Conservation (phyloP, 1,140 invertebrate species). For the Cyrtorhinus lividipennis region DNA sequence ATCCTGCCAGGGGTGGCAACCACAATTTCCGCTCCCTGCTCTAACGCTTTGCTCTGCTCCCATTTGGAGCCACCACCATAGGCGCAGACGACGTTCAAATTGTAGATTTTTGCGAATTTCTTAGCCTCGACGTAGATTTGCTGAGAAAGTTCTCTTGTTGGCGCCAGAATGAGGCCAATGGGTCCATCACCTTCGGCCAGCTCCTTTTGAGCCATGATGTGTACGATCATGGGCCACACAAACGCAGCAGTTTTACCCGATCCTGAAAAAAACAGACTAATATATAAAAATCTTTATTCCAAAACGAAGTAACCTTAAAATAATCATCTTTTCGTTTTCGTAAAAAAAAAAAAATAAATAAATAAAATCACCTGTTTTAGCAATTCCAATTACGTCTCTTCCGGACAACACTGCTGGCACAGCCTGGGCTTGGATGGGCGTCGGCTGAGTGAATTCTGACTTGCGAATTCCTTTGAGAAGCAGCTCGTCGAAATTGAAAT, state of each 20-base stretch:
- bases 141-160: slow-evolving; percentile 91
- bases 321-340: too few relatives aligned
- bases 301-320: too few relatives aligned
- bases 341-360: too few relatives aligned
- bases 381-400: slow-evolving; percentile 88
- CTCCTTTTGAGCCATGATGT: slow-evolving; percentile 90
- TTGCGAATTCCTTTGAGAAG: slow-evolving; percentile 66
- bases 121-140: slow-evolving; percentile 96
- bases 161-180: slow-evolving; percentile 90
- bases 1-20: slow-evolving; percentile 93
- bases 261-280: too few relatives aligned
- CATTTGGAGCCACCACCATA: slow-evolving; percentile 98
- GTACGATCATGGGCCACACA: slow-evolving; percentile 90
- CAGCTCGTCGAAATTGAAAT: slow-evolving; percentile 77
- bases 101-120: slow-evolving; percentile 92
- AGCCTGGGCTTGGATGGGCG: slow-evolving; percentile 73
- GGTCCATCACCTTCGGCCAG: slow-evolving; percentile 79
- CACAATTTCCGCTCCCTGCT: slow-evolving; percentile 90
- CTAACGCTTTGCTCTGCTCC: slow-evolving; percentile 92
- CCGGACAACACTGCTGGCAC: slow-evolving; percentile 83
- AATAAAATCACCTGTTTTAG: slow-evolving; percentile 87
- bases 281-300: too few relatives aligned
- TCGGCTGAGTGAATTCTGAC: slow-evolving; percentile 73
- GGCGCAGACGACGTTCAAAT: slow-evolving; percentile 89
- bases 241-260: slow-evolving; percentile 97